A percentile compares a stretch with the other conserved stretches of the same genome.
Conservation (phyloP, 2,797 vertebrate genomes). For the Scolopax rusticola region DNA sequence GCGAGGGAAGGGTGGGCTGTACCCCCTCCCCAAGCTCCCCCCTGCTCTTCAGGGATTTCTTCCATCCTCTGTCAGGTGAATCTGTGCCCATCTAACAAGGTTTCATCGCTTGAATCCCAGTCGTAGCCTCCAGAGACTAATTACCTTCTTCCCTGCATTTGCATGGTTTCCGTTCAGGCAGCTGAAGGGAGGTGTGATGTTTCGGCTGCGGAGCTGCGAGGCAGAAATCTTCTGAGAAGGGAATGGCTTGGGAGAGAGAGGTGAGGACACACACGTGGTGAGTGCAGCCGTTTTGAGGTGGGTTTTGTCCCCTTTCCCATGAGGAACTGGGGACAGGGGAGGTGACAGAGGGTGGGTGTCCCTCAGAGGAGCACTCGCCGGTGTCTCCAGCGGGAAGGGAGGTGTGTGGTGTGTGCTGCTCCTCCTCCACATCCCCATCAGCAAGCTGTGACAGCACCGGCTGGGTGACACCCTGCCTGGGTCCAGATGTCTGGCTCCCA, state of each 20-base stretch:
- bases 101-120: neutral
- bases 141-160: conserved; percentile 42
- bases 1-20: neutral
- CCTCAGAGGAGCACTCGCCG: neutral
- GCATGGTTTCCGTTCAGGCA: neutral
- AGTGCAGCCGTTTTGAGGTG: neutral
- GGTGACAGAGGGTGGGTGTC: neutral
- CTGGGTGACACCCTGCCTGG: neutral
- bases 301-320: neutral
- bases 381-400: too few species aligned
- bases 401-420: too few species aligned
- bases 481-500: neutral
- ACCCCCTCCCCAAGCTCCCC: neutral
- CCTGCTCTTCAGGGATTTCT: neutral
- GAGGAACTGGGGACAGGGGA: neutral
- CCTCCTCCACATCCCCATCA: too few species aligned
- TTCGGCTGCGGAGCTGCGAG: neutral
- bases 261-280: fast-evolving
- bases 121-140: conserved; percentile 52
- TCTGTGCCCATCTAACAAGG: neutral
- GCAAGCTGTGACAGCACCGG: neutral
- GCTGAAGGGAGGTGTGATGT: neutral
- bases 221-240: neutral
- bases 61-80: neutral
- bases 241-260: neutral